Evolutionary conservation across 2,797 vertebrate species (phyloP).

Genomic region (Karalla daura): DNA sequence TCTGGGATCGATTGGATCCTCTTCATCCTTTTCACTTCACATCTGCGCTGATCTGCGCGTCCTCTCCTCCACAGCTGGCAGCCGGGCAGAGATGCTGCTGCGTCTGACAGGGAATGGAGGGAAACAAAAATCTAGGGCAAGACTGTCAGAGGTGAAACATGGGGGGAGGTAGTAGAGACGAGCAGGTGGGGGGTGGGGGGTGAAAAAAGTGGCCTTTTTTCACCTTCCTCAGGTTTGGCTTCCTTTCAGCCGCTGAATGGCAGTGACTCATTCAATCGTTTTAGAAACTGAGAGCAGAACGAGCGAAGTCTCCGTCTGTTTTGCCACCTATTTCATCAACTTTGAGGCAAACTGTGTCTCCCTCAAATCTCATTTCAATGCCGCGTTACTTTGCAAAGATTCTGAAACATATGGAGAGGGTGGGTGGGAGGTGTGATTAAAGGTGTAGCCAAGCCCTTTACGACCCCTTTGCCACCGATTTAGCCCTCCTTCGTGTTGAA

Average conservation of each 20-base stretch:
- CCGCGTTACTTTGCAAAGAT: conserved; percentile 27
- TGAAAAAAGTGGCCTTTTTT: conserved; percentile 4
- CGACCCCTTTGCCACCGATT: conserved; percentile 49
- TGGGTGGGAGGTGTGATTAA: conserved; percentile 57
- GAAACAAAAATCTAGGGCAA: conserved; percentile 73
- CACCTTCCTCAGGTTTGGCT: background rate
- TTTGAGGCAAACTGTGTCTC: conserved; percentile 9
- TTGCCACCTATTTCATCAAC: conserved; percentile 43
- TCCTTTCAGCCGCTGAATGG: background rate
- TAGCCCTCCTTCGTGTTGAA: conserved; percentile 12
- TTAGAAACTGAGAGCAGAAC: conserved; percentile 37
- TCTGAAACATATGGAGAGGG: conserved; percentile 47
- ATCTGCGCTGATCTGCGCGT: conserved; percentile 66
- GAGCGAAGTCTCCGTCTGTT: conserved; percentile 36
- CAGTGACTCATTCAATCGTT: conserved; percentile 38
- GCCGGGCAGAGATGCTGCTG: conserved; percentile 51
- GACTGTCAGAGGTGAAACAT: conserved; percentile 65
- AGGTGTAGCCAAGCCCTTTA: conserved; percentile 57
- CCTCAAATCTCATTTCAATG: conserved; percentile 39
- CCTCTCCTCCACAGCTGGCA: conserved; percentile 74
- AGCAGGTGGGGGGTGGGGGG: conserved; percentile 30
- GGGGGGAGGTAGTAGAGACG: conserved; percentile 4
- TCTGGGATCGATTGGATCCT: conserved; percentile 64
- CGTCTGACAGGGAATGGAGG: conserved; percentile 62
- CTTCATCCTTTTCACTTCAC: conserved; percentile 75